Evolutionary conservation across 2,797 vertebrate genomes (phyloP).

Genomic region (Odontamblyopus rebecca): DNA sequence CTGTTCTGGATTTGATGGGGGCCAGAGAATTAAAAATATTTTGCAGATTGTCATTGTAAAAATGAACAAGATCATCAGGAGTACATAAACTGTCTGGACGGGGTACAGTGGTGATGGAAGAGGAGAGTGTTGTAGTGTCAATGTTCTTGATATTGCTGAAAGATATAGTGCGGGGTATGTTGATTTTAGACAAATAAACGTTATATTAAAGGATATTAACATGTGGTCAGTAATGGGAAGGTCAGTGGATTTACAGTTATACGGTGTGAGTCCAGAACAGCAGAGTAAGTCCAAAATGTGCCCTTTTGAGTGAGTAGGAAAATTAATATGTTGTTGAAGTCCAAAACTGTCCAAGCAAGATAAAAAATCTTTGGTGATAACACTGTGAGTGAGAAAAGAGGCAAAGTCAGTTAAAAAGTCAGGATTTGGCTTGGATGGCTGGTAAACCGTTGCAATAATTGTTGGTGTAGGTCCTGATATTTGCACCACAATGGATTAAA

Average conservation of each 20-base stretch:
- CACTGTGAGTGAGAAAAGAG: constrained; percentile 10
- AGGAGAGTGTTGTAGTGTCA: not conserved
- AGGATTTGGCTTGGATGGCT: not conserved
- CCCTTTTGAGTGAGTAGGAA: constrained; percentile 17
- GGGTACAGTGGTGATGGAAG: not conserved
- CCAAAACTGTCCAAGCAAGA: constrained; percentile 5
- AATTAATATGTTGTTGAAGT: not conserved
- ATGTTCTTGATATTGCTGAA: not conserved
- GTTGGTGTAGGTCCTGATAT: not conserved
- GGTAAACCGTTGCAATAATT: too few relatives aligned
- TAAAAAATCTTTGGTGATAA: not conserved
- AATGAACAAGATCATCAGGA: too few relatives aligned
- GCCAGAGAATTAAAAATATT: too few relatives aligned
- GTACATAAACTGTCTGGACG: too few relatives aligned
- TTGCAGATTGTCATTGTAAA: too few relatives aligned
- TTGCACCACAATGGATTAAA: not conserved
- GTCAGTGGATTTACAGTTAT: constrained; percentile 4
- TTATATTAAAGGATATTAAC: not conserved
- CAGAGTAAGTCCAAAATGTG: constrained; percentile 28
- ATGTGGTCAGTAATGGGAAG: constrained; percentile 14
- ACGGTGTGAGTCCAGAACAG: constrained; percentile 10
- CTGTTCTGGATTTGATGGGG: too few relatives aligned
- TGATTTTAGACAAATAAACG: not conserved
- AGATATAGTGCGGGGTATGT: not conserved
- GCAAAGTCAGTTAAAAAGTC: constrained; percentile 8